These are phyloP conservation scores for Sisyra nigra DNA, from an alignment of 2,888 invertebrate genomes.

Conservation along the genomic window DNA sequence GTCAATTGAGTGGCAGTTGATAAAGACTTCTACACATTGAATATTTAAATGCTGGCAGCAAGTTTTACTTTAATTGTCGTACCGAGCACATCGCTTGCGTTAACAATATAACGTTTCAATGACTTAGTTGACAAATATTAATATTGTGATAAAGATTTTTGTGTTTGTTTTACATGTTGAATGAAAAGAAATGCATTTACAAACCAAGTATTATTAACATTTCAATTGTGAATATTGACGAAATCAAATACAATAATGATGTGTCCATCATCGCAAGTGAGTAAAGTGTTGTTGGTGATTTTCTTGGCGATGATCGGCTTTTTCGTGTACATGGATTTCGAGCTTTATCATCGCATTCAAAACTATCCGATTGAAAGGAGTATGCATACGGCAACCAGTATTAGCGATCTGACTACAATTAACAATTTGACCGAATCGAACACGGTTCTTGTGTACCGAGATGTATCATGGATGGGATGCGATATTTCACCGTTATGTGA, in stretches of 20 bases:
- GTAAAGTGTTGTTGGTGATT: constrained; percentile 45
- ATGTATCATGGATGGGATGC: constrained; percentile 46
- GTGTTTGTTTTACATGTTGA: no score
- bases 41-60: no score
- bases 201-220: neutral
- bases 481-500: constrained; percentile 58
- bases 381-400: constrained; percentile 21
- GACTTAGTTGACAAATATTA: no score
- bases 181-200: constrained; percentile 1
- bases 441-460: constrained; percentile 28
- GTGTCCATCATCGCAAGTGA: constrained; percentile 56
- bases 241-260: constrained; percentile 33
- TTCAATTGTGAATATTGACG: no score
- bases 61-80: no score
- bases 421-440: constrained; percentile 16
- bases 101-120: no score
- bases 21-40: no score
- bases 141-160: no score
- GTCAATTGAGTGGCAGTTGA: no score
- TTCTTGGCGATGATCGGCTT: constrained; percentile 40
- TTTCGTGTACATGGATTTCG: constrained; percentile 57
- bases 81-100: no score
- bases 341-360: constrained; percentile 52
- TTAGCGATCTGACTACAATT: constrained; percentile 7
- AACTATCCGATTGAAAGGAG: constrained; percentile 44